phyloP scores from a whole-genome alignment of 2,797 vertebrate genomes.

The Mus spretus region DNA sequence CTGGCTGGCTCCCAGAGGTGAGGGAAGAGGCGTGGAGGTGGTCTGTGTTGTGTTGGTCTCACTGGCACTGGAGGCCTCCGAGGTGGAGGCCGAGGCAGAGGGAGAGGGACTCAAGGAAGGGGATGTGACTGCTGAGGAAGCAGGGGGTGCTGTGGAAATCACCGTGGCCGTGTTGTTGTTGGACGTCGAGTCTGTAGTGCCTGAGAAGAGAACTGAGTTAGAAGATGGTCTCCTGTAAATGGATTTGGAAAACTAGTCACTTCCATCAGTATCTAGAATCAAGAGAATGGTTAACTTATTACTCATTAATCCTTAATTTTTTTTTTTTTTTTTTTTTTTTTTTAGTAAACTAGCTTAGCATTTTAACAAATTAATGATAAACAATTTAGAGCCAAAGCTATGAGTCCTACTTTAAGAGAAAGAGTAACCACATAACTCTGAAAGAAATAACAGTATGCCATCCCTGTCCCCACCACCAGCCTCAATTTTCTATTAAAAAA shows the following conservation, averaged over 20 bases:
- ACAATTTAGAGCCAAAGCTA: constrained; percentile 20
- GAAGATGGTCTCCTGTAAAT: background rate
- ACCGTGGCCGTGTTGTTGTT: constrained; percentile 96
- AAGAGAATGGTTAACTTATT: background rate
- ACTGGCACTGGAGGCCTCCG: constrained; percentile 90
- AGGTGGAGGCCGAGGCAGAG: constrained; percentile 89
- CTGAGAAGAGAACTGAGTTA: constrained; percentile 87
- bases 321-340: background rate
- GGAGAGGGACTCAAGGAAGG: constrained; percentile 95
- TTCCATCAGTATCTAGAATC: background rate
- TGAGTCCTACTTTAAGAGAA: background rate
- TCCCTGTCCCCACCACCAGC: background rate
- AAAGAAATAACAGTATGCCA: background rate
- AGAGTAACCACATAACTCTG: background rate
- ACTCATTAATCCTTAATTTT: background rate
- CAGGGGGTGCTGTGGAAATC: constrained; percentile 95
- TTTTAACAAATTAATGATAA: background rate
- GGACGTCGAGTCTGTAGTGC: constrained; percentile 92
- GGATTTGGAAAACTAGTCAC: background rate
- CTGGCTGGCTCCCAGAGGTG: constrained; percentile 93
- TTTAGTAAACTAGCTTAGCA: background rate
- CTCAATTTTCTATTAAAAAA: constrained; percentile 22
- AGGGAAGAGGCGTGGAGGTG: constrained; percentile 92
- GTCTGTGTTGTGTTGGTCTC: constrained; percentile 93
- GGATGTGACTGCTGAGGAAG: constrained; percentile 92